phyloP scores from a whole-genome alignment of 2,888 invertebrate genomes.

The Mesoligia furuncula region DNA sequence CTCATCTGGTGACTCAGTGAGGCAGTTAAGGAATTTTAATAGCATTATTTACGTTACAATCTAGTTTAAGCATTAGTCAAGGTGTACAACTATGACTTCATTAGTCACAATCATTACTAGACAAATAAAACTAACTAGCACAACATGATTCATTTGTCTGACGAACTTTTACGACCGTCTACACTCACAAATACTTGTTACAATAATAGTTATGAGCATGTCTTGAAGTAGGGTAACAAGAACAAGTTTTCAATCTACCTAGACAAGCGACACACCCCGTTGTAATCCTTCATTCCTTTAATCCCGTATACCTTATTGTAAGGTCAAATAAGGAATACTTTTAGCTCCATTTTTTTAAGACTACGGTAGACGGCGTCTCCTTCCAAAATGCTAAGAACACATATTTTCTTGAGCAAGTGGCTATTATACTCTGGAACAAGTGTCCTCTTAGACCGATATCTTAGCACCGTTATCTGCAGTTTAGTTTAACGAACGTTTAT shows the following conservation, averaged over 20 bases:
- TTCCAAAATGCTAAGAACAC: conserved; percentile 24
- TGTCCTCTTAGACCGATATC: conserved; percentile 54
- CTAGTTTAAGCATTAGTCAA: conserved; percentile 32
- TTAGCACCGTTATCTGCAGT: conserved; percentile 57
- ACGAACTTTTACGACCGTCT: conserved; percentile 25
- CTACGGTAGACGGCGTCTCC: neutral
- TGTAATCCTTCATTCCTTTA: neutral
- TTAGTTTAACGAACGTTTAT: conserved; percentile 51
- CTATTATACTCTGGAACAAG: conserved; percentile 54
- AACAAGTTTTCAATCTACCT: conserved; percentile 29
- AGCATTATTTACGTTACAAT: conserved; percentile 21
- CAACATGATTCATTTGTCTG: conserved; percentile 43
- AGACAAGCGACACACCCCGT: neutral
- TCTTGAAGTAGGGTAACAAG: conserved; percentile 20
- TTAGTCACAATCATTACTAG: conserved; percentile 26
- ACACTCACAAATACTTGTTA: conserved; percentile 8
- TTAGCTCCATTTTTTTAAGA: conserved; percentile 12
- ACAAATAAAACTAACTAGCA: conserved; percentile 37
- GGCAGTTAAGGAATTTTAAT: conserved; percentile 19
- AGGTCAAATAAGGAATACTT: conserved; percentile 22
- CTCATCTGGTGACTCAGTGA: neutral
- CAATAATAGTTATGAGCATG: neutral
- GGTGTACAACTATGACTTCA: conserved; percentile 25
- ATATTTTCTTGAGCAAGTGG: conserved; percentile 27
- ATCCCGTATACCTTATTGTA: neutral